Percentiles rank a stretch among this genome's conserved stretches.
phyloP scores from a whole-genome alignment of 2,888 invertebrate species.

The Rapana venosa region DNA sequence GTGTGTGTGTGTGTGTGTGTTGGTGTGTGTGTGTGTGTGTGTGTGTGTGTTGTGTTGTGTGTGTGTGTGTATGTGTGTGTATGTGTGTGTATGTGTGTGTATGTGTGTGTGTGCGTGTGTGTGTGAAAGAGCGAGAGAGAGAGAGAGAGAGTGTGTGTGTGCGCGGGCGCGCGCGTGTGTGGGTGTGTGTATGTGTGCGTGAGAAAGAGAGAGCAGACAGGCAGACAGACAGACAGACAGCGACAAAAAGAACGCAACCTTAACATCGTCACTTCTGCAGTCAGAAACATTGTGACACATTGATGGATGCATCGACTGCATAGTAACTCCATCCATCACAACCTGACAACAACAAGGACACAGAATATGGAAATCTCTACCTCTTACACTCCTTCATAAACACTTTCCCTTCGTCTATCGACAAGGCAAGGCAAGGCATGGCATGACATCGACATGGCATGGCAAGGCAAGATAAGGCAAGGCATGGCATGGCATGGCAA shows the following conservation, averaged over 20 bases:
- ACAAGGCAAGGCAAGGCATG: background rate
- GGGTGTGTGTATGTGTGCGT: slow-evolving; percentile 21
- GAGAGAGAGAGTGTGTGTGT: background rate
- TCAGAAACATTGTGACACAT: background rate
- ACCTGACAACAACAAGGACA: background rate
- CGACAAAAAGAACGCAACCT: background rate
- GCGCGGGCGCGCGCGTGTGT: background rate
- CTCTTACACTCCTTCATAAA: background rate
- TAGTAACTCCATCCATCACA: background rate
- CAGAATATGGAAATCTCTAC: background rate
- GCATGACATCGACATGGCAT: background rate
- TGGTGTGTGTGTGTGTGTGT: background rate
- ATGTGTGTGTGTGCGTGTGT: slow-evolving; percentile 27
- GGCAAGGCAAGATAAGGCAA: background rate
- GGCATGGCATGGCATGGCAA: background rate
- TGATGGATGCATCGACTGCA: background rate
- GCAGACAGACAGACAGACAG: background rate
- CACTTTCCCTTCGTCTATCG: background rate
- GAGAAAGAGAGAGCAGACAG: background rate
- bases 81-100: slow-evolving; percentile 20
- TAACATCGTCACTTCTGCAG: background rate
- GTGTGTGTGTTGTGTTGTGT: background rate
- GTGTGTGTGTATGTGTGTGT: background rate
- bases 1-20: background rate
- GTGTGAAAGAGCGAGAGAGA: background rate